Evolutionary conservation across 2,888 invertebrate species (phyloP).

Genomic region (Noctuana brunneofusca): DNA sequence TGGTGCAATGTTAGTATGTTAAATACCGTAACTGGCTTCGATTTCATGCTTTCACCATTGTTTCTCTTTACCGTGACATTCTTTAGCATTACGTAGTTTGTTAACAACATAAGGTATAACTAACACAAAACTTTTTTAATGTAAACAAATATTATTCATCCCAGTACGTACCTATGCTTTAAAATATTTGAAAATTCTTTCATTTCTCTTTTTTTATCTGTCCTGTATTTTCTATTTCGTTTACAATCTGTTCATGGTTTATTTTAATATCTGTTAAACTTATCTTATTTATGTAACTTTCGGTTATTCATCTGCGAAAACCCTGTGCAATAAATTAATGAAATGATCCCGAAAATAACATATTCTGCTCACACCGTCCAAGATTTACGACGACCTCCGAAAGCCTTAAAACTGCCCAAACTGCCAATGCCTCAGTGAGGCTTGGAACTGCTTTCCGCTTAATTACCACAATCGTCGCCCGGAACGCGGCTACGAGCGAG

Average conservation of each 20-base stretch:
- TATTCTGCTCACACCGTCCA: constrained; percentile 19
- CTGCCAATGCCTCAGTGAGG: constrained; percentile 17
- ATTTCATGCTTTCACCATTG: constrained; percentile 32
- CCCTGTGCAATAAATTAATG: neutral
- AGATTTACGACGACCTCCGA: constrained; percentile 19
- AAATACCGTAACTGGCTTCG: constrained; percentile 10
- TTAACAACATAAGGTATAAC: constrained; percentile 13
- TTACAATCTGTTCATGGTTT: too few relatives aligned
- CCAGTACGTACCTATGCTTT: too few relatives aligned
- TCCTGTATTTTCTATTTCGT: neutral
- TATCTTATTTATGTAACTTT: neutral
- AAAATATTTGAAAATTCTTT: neutral
- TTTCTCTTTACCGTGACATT: constrained; percentile 22
- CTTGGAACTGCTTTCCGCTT: constrained; percentile 23
- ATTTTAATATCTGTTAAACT: neutral
- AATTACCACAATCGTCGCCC: constrained; percentile 27
- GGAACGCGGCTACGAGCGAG: constrained; percentile 24
- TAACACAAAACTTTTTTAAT: neutral
- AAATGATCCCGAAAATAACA: constrained; percentile 8
- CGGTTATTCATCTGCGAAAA: neutral
- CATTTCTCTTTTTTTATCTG: neutral
- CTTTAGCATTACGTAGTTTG: constrained; percentile 1
- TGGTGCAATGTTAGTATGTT: constrained; percentile 13
- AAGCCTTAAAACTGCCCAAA: constrained; percentile 26
- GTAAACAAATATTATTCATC: neutral